Evolutionary conservation across 2,113 vertebrate genomes (phyloP).

Genomic region (Pampusana beccarii): DNA sequence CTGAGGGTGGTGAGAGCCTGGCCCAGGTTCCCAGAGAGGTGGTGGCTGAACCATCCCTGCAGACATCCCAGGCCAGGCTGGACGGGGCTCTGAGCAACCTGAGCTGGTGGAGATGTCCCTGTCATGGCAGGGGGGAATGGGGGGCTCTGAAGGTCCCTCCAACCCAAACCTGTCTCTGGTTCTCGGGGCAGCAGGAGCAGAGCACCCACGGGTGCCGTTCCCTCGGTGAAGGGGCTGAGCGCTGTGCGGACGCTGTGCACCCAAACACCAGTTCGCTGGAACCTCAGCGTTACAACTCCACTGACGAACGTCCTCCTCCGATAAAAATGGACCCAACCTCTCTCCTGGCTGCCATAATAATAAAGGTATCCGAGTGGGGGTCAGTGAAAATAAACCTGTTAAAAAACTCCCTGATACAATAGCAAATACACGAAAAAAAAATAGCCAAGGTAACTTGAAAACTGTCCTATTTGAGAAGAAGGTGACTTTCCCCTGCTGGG

Average conservation of each 20-base stretch:
- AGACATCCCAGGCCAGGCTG: too few relatives aligned
- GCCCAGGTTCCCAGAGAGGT: too few relatives aligned
- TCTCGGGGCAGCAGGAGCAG: too few relatives aligned
- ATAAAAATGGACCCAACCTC: not conserved
- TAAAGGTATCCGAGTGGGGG: not conserved
- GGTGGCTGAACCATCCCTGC: too few relatives aligned
- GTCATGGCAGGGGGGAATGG: too few relatives aligned
- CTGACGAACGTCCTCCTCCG: accelerated
- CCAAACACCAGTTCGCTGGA: accelerated
- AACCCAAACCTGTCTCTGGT: too few relatives aligned
- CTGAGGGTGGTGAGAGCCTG: too few relatives aligned
- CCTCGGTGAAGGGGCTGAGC: not conserved
- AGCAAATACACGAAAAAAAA: not conserved
- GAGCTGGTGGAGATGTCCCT: too few relatives aligned
- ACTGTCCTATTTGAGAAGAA: not conserved
- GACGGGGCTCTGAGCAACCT: too few relatives aligned
- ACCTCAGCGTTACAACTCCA: accelerated
- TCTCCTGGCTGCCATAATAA: not conserved
- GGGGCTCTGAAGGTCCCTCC: too few relatives aligned
- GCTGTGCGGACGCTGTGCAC: accelerated
- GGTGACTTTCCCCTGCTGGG: not conserved
- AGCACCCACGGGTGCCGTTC: too few relatives aligned
- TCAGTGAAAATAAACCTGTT: not conserved
- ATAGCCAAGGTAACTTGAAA: not conserved
- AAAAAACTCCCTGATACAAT: accelerated